phyloP scores from a whole-genome alignment of 2,113 vertebrate species.

The Craseonycteris thonglongyai region DNA sequence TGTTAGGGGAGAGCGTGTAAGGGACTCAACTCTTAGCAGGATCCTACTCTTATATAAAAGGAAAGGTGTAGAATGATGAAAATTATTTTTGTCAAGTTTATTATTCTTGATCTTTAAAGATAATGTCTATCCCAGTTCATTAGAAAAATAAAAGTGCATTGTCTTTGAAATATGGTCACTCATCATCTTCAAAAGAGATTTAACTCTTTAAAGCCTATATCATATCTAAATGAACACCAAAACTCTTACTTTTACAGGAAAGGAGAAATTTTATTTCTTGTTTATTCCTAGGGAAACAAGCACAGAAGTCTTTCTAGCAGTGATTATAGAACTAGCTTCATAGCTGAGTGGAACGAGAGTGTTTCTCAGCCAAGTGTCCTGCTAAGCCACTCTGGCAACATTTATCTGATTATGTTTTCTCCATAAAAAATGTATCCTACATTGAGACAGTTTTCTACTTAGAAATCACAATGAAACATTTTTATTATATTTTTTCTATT shows the following conservation, averaged over 20 bases:
- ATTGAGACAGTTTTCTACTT: neutral
- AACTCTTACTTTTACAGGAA: neutral
- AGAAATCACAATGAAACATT: neutral
- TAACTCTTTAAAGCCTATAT: neutral
- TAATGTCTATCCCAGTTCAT: neutral
- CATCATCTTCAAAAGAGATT: neutral
- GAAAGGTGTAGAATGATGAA: neutral
- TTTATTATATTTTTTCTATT: neutral
- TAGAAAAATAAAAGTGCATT: neutral
- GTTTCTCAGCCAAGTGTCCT: neutral
- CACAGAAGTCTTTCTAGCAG: neutral
- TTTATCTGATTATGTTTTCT: neutral
- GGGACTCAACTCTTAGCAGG: neutral
- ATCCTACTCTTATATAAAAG: neutral
- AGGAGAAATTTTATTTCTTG: neutral
- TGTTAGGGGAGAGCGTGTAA: neutral
- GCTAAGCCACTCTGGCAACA: neutral
- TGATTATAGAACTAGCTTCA: neutral
- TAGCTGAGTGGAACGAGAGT: neutral
- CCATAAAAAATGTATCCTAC: neutral
- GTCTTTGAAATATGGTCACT: slow-evolving; percentile 28
- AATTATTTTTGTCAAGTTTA: slow-evolving; percentile 17
- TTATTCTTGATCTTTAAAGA: slow-evolving; percentile 22
- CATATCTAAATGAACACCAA: neutral
- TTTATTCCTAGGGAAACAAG: neutral